A percentile compares a stretch with the other conserved stretches of the same genome.
phyloP scores from a whole-genome alignment of 2,797 vertebrate species.

The Lutjanus argentimaculatus region DNA sequence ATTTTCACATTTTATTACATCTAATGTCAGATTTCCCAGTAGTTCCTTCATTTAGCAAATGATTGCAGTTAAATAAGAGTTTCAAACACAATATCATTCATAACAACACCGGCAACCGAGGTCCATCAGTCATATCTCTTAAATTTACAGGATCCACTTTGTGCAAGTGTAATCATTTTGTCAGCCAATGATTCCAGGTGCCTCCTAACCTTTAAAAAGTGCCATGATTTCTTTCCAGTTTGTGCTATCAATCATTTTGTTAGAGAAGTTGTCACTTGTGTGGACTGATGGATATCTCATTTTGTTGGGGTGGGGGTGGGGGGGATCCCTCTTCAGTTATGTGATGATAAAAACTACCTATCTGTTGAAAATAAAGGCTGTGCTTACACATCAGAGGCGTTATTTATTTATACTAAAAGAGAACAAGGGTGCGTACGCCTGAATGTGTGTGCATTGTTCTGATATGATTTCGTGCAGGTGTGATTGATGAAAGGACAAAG shows the following conservation, averaged over 20 bases:
- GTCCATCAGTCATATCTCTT: constrained; percentile 40
- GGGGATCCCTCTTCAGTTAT: constrained; percentile 17
- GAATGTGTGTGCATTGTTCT: constrained; percentile 70
- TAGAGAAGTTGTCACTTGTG: constrained; percentile 57
- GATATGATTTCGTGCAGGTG: constrained; percentile 32
- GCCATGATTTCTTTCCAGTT: constrained; percentile 49
- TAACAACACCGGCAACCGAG: constrained; percentile 2
- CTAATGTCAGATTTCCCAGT: constrained; percentile 16
- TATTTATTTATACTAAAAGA: constrained; percentile 7
- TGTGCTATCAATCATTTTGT: constrained; percentile 66
- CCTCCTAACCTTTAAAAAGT: constrained; percentile 60
- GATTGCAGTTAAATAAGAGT: constrained; percentile 17
- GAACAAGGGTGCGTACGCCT: not conserved
- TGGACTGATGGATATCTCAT: constrained; percentile 61
- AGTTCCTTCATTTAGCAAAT: constrained; percentile 20
- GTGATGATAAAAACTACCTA: constrained; percentile 26
- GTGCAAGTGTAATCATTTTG: constrained; percentile 62
- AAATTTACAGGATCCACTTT: constrained; percentile 40
- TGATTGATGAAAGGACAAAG: constrained; percentile 98
- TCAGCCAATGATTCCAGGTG: constrained; percentile 45
- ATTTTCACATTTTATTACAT: not conserved
- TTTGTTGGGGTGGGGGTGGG: constrained; percentile 26
- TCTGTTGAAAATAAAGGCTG: constrained; percentile 10
- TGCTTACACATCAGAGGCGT: not conserved
- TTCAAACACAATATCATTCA: constrained; percentile 3